Evolutionary conservation across 2,113 vertebrate species (phyloP).

Genomic region (Dendrocopos noguchii): DNA sequence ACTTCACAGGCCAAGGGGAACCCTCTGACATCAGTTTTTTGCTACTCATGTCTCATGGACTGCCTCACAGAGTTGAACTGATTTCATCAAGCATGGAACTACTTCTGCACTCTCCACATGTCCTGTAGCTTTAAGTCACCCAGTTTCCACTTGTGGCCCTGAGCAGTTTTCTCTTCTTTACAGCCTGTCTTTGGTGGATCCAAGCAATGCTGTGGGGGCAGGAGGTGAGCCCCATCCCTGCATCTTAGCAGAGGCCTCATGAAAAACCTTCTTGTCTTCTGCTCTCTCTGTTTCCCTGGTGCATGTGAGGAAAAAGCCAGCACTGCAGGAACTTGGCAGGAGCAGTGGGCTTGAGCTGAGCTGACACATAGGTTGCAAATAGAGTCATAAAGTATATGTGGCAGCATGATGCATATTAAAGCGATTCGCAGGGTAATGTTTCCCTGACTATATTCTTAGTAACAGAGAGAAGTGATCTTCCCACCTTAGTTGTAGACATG

Average conservation of each 20-base stretch:
- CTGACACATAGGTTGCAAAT: background rate
- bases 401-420: constrained; percentile 45
- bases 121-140: background rate
- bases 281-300: background rate
- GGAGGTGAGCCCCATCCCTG: background rate
- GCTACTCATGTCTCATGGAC: background rate
- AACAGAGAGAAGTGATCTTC: constrained; percentile 17
- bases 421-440: constrained; percentile 46
- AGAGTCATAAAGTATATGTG: constrained; percentile 53
- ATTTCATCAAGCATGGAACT: background rate
- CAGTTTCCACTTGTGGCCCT: rapidly evolving
- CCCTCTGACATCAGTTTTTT: background rate
- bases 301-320: background rate
- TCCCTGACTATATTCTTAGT: constrained; percentile 49
- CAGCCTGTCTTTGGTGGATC: background rate
- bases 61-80: rapidly evolving
- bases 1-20: background rate
- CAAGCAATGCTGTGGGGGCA: background rate
- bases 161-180: background rate
- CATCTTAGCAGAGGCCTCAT: background rate
- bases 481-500: background rate
- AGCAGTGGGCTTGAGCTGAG: background rate
- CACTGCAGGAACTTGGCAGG: constrained; percentile 28
- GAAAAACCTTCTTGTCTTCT: background rate
- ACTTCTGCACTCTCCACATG: background rate